Evolutionary conservation across 2,113 vertebrate species (phyloP).

Genomic region (Sakesphorus luctuosus): DNA sequence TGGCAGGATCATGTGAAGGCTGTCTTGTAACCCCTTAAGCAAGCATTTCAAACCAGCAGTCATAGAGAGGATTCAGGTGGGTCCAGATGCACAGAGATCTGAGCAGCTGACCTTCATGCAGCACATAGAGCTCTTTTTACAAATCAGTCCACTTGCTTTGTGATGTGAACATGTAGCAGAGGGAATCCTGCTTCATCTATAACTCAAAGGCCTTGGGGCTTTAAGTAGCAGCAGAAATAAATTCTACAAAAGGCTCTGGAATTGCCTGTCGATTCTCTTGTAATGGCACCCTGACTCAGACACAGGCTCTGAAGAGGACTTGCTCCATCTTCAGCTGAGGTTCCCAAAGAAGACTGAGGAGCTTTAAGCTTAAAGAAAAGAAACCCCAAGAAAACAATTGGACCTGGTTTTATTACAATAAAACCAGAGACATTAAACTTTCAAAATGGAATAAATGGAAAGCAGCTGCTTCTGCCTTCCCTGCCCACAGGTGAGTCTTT

Average conservation of each 20-base stretch:
- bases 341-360: not conserved
- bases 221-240: not conserved
- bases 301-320: not conserved
- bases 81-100: not conserved
- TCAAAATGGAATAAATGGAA: not conserved
- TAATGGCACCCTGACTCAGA: not conserved
- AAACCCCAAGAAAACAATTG: not conserved
- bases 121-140: accelerated
- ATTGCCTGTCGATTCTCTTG: not conserved
- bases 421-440: not conserved
- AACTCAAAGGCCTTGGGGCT: not conserved
- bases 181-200: not conserved
- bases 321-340: not conserved
- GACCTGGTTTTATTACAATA: not conserved
- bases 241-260: not conserved
- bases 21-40: not conserved
- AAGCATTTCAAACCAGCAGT: not conserved
- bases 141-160: not conserved
- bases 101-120: not conserved
- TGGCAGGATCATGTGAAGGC: not conserved
- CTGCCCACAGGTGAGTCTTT: not conserved
- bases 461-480: not conserved
- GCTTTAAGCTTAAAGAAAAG: not conserved
- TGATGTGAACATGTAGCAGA: not conserved
- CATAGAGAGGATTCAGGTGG: not conserved